phyloP scores from a whole-genome alignment of 1,140 invertebrate species.

The Holotrichia oblita region DNA sequence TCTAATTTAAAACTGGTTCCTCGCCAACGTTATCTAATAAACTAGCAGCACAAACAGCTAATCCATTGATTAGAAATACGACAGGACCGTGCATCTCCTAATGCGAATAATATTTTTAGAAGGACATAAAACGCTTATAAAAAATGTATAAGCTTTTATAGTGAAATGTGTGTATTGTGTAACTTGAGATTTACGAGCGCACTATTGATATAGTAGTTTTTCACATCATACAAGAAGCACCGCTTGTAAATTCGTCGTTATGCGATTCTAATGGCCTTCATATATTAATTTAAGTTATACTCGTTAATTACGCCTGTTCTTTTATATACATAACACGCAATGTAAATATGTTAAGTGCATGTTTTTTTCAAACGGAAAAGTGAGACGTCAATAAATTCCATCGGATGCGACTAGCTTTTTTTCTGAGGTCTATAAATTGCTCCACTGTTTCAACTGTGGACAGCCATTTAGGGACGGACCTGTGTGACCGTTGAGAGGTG shows the following conservation, averaged over 20 bases:
- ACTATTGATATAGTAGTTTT: slow-evolving; percentile 29
- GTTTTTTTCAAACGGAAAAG: slow-evolving; percentile 13
- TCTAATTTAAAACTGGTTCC: not conserved
- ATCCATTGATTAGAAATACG: slow-evolving; percentile 4
- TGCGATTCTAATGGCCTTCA: slow-evolving; percentile 18
- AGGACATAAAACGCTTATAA: not conserved
- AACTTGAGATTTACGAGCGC: slow-evolving; percentile 17
- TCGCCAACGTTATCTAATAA: not conserved
- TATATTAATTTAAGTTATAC: slow-evolving; percentile 33
- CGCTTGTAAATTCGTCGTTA: slow-evolving; percentile 26
- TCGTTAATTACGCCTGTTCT: not conserved
- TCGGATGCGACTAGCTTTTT: not conserved
- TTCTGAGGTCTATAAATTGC: slow-evolving; percentile 6
- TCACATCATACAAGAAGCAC: not conserved
- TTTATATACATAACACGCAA: not conserved
- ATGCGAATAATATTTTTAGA: slow-evolving; percentile 18
- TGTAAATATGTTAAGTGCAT: slow-evolving; percentile 20
- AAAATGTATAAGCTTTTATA: not conserved
- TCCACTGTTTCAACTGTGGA: not conserved
- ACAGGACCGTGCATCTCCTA: not conserved
- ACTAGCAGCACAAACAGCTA: slow-evolving; percentile 5
- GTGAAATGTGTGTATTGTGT: not conserved
- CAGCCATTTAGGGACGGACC: not conserved
- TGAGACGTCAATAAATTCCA: not conserved
- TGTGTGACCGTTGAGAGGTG: not conserved